Evolutionary conservation across 2,888 invertebrate genomes (phyloP).

Genomic region (Nesidiocoris tenuis): DNA sequence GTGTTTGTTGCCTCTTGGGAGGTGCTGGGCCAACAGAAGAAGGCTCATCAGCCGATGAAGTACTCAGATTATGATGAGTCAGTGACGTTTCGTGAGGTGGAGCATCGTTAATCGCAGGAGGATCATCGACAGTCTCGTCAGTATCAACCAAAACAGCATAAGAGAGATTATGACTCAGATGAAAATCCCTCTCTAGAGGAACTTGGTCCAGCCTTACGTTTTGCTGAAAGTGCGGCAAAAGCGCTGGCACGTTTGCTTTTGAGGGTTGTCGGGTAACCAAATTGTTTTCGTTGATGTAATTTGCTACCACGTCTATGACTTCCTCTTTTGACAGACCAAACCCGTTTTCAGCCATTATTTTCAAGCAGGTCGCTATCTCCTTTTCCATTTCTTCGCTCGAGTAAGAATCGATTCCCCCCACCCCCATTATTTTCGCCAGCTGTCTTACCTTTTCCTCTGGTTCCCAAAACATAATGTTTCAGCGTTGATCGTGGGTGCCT

Average conservation of each 20-base stretch:
- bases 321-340: too few relatives aligned
- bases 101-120: constrained; percentile 8
- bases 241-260: constrained; percentile 18
- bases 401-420: too few relatives aligned
- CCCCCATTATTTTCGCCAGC: too few relatives aligned
- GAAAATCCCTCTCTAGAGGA: not conserved
- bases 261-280: not conserved
- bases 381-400: too few relatives aligned
- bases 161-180: not conserved
- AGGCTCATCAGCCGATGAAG: constrained; percentile 23
- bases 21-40: constrained; percentile 16
- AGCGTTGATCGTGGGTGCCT: not conserved
- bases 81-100: not conserved
- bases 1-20: constrained; percentile 23
- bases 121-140: constrained; percentile 13
- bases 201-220: constrained; percentile 19
- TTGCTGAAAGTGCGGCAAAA: constrained; percentile 22
- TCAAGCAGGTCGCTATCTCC: too few relatives aligned
- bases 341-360: too few relatives aligned
- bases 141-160: not conserved
- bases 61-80: constrained; percentile 1
- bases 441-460: too few relatives aligned
- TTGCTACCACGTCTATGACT: too few relatives aligned
- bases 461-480: too few relatives aligned
- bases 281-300: too few relatives aligned